Evolutionary conservation across 1,140 invertebrate species (phyloP), one percentile per base, ranked within the genome.

Genomic region (Polypedilum vanderplanki): DNA sequence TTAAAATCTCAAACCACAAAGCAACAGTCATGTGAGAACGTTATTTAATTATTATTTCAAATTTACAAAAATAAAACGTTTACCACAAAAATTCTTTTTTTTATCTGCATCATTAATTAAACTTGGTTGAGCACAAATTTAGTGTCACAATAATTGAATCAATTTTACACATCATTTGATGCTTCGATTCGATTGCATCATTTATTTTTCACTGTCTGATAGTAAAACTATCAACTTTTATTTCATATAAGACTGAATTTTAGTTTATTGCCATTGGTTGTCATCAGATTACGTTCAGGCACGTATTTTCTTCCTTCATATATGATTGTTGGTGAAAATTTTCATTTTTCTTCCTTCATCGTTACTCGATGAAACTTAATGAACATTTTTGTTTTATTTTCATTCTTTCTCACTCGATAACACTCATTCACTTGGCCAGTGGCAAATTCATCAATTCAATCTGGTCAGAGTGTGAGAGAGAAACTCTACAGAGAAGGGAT

Each of bases 381-480:
- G 65, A 70, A 20, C 18, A 20, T 70, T 70, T 70, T 70, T 70
- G 20, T 17, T 70, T 70, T 70, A 22, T 70, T 70, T 22, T 70
- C 65, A 20, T 70, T 70, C 17, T 70, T 3, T 57, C 12, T 57
- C n/a, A n/a, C n/a, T 57, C 46, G 3, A 57, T 33, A 5, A 33
- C 24, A 15, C 41, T 12, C 41, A 57, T 57, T 12, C 24, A 12
- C 46, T n/a, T 57, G 46, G 46, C 65, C 65, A 20, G 15, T 70
- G 20, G 17, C 20, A 18, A 22, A 70, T 70, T 70, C 65, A 22
- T 22, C 65, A 70, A 70, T 70, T 20, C 17, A 70, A 33, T 33
- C 24, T 33, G 24, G 24, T n/a, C n/a, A n/a, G n/a, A n/a, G n/a
- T n/a, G n/a, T n/a, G n/a, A 33, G 1, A 5, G 24, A 33, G 24